phyloP scores from a whole-genome alignment of 2,797 vertebrate species.

The Scleropages formosus region DNA sequence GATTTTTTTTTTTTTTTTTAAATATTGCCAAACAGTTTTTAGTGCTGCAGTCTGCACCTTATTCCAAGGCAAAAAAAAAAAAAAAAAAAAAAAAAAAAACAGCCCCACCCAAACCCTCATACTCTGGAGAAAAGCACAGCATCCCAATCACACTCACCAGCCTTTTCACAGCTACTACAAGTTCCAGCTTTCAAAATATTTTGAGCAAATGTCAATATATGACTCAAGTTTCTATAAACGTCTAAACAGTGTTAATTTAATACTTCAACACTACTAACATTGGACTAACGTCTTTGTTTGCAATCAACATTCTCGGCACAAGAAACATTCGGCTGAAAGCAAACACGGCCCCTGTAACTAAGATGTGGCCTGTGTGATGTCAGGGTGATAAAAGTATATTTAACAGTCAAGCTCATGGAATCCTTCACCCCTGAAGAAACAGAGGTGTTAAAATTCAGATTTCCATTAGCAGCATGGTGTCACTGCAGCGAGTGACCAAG shows the following conservation, averaged over 20 bases:
- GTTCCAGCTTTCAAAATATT: too few relatives aligned
- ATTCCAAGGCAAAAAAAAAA: too few relatives aligned
- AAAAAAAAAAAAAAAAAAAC: too few relatives aligned
- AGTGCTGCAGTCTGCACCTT: too few relatives aligned
- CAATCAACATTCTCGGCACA: not conserved
- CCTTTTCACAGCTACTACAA: too few relatives aligned
- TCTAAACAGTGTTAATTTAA: too few relatives aligned
- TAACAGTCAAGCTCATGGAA: too few relatives aligned
- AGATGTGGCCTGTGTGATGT: not conserved
- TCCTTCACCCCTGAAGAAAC: not conserved
- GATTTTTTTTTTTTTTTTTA: too few relatives aligned
- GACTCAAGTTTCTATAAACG: too few relatives aligned
- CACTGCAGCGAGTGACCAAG: not conserved
- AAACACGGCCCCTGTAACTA: not conserved
- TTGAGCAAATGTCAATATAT: too few relatives aligned
- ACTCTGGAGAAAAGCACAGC: not conserved
- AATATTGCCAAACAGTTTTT: too few relatives aligned
- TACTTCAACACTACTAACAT: too few relatives aligned
- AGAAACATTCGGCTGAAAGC: not conserved
- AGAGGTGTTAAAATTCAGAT: slow-evolving; percentile 2
- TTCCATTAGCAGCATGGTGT: slow-evolving; percentile 27
- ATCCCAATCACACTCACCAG: not conserved
- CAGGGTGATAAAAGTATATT: slow-evolving; percentile 8
- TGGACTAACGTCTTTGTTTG: not conserved
- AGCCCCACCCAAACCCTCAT: not conserved